These are phyloP conservation scores for Epirrita christyi DNA, from an alignment of 2,888 invertebrate species.

Conservation along the genomic window DNA sequence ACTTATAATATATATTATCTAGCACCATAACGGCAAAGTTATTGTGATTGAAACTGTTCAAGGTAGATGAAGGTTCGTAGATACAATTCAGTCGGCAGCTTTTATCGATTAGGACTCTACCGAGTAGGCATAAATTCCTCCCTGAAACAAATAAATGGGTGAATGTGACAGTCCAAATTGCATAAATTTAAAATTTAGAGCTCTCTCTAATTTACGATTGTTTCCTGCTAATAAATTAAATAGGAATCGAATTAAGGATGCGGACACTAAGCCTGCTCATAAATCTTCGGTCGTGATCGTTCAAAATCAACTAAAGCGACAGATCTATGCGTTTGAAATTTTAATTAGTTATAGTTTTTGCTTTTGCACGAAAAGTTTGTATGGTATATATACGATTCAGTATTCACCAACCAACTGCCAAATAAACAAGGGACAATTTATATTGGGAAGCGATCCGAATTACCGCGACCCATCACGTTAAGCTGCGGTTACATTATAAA, in stretches of 20 bases:
- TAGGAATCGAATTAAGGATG: slow-evolving; percentile 37
- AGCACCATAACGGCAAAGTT: slow-evolving; percentile 15
- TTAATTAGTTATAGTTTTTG: slow-evolving; percentile 34
- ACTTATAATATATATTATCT: slow-evolving; percentile 28
- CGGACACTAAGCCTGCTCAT: slow-evolving; percentile 34
- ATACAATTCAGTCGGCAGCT: not conserved
- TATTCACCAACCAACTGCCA: slow-evolving; percentile 14
- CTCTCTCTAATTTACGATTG: slow-evolving; percentile 24
- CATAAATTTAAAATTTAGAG: slow-evolving; percentile 21
- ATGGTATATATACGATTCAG: slow-evolving; percentile 14
- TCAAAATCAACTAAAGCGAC: slow-evolving; percentile 30
- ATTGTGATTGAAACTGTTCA: slow-evolving; percentile 18
- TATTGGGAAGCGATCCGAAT: slow-evolving; percentile 15
- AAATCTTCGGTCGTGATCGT: slow-evolving; percentile 38
- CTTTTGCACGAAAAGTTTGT: slow-evolving; percentile 21
- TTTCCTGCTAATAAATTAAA: slow-evolving; percentile 38
- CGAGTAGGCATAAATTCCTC: not conserved
- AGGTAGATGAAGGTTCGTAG: not conserved
- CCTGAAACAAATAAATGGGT: slow-evolving; percentile 5
- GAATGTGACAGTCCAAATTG: slow-evolving; percentile 14
- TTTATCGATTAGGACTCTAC: slow-evolving; percentile 3
- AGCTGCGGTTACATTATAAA: slow-evolving; percentile 9
- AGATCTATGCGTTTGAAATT: slow-evolving; percentile 36
- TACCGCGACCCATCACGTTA: slow-evolving; percentile 3
- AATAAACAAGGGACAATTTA: slow-evolving; percentile 23